Base-by-base conservation (phyloP, 2,113 vertebrate species). In the Dipodomys spectabilis region DNA sequence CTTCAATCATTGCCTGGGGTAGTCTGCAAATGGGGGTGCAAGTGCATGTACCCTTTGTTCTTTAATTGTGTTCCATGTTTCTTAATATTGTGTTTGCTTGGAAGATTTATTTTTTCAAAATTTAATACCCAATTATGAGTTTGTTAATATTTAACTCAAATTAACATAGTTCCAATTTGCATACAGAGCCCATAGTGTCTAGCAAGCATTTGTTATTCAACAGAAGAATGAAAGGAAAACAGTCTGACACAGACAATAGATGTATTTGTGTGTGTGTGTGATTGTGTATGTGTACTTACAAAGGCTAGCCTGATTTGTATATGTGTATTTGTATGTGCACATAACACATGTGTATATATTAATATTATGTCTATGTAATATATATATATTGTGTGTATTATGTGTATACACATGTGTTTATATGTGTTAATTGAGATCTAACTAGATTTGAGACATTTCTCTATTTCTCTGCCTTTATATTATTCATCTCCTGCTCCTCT, bases 61-160 rank as follows among this genome's bases (percentile, higher is more conserved):
- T 80, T n/a, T 88, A 86, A 82, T 6, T n/a, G 27, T 49, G 53
- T 94, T 57, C 53, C 16, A 15, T 6, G 81, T 39, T 88, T 71
- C 13, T 16, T 23, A 71, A 27, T 27, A 44, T 64, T 91, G 79
- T 92, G 62, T 68, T 79, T 71, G 85, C 83, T 90, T 92, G 39
- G 53, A 78, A 57, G 13, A 69, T 30, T 39, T n/a, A 22, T 88
- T 27, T 82, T 82, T 94, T 78, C 22, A 72, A 80, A 81, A 83
- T 45, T 77, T 7, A n/a, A 22, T 49, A 81, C 74, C 23, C 28
- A 64, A 2, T 35, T 13, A 71, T 84, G 91, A 85, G 32, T 32
- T 60, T 71, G 39, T 77, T 86, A 72, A 45, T 71, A 73, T 77
- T 82, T 39, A 49, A 84, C 79, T 90, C 39, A 72, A 93, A 85